Evolutionary conservation across 2,113 vertebrate species (phyloP).

Genomic region (Brienomyrus brachyistius): DNA sequence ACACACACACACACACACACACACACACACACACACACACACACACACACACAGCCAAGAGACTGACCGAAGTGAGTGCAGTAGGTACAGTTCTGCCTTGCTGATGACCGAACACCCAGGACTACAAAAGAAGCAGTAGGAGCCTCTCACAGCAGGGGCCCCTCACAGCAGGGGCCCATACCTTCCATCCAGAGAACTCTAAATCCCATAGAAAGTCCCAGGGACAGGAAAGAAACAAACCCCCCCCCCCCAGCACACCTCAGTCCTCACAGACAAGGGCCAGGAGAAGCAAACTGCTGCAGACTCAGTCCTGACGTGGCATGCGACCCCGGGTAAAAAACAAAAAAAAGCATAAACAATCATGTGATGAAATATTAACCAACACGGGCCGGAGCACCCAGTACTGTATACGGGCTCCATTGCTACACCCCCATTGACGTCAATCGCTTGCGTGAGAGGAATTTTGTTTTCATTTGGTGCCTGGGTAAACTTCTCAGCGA

Average conservation of each 20-base stretch:
- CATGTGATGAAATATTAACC: conserved; percentile 38
- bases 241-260: neutral
- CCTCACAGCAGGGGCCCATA: neutral
- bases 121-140: neutral
- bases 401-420: conserved; percentile 40
- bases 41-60: neutral
- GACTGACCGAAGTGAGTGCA: too few species aligned
- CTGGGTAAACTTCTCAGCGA: conserved; percentile 45
- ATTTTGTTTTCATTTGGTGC: conserved; percentile 42
- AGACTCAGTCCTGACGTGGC: neutral
- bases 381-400: conserved; percentile 20
- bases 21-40: neutral
- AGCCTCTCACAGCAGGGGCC: neutral
- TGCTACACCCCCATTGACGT: conserved; percentile 45
- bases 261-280: neutral
- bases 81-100: neutral
- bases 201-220: neutral
- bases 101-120: neutral
- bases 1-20: neutral
- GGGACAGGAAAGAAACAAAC: neutral
- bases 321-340: neutral
- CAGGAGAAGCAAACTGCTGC: neutral
- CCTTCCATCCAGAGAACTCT: neutral
- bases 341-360: conserved; percentile 35
- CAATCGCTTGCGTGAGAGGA: conserved; percentile 45